Base-by-base conservation (phyloP, 2,888 invertebrate genomes). In the Unio delphinus region DNA sequence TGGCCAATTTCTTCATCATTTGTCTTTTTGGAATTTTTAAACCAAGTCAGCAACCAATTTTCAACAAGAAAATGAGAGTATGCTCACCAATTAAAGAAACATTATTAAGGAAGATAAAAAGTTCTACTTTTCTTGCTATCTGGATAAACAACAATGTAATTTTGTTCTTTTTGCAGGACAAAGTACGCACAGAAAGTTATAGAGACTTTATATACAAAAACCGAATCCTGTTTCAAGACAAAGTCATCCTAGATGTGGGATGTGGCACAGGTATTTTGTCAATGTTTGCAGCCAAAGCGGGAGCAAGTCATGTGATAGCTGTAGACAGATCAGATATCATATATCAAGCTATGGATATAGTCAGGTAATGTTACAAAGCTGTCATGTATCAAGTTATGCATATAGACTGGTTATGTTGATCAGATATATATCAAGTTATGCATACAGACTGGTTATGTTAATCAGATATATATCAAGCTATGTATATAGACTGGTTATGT, bases 281-380 rank as follows among this genome's bases (percentile, higher is more conserved):
- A 2, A 91, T 97, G 84, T 96, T 96, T 90, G 96, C 95, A 89
- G 97, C 95, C 0, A 92, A 94, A 90, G 96, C 95, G 55, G 97
- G 97, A n/a, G 97, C 97, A 7, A 93, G 92, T 70, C 94, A 94
- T 89, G 96, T 91, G 58, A 85, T 89, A 61, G 91, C 81, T 55
- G 89, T 91, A 23, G 91, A 92, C 80, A 88, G 89, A 80, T 91
- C 91, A 26, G 90, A 91, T 59, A 90, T 91, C 64, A 87, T 91
- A 61, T 90, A 90, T 80, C 87, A 90, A 70, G 91, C 91, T 5
- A 90, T 91, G 85, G 90, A 90, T 70, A 91, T 91, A 72, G 87
- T 90, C 3, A 89, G 89, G 91, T 91, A 77, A 58, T n/a, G n/a
- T 57, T 17, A 56, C 8, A 8, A 45, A 45, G 45, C 45, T 45